Base-by-base conservation (phyloP, 1,140 invertebrate genomes). In the Idris sp. region DNA sequence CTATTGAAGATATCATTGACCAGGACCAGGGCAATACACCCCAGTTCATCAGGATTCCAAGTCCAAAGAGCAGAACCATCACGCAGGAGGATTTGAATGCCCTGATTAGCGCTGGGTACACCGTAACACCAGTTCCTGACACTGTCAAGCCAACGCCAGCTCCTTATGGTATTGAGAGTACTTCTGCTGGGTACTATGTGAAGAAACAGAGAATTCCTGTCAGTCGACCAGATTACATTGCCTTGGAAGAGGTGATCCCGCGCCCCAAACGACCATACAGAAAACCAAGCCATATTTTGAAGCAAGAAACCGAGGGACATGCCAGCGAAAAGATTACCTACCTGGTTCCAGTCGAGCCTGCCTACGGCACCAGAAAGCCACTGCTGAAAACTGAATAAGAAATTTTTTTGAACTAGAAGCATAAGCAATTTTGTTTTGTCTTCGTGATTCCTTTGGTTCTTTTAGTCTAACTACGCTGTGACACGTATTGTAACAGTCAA, bases 271-370 rank as follows among this genome's bases (percentile, higher is more conserved):
- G 79, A 79, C 82, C 81, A 0, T 64, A 65, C 36, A 81, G 84
- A 5, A 84, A 85, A 35, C 79, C 82, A 10, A 67, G 71, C 26
- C 79, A 83, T 4, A 79, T 86, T n/a, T 61, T 84, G 28, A 83
- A 84, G 9, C 82, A 83, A 2, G 78, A 86, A 38, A 77, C 67
- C 13, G 79, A 82, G 1, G 59, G 67, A 8, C 74, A 82, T 0
- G 80, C 81, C 9, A 83, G 81, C 11, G 84, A 85, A 43, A 87
- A 85, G 15, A 81, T 88, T 6, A 85, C 85, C 0, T 86, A 81
- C n/a, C 65, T 87, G n/a, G 79, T 87, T 0, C 84, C 84, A 0
- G 49, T 86, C 15, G 84, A 86, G 14, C 73, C 81, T 1, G 68
- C 73, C 6, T 86, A 83, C 16, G 84, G 84, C 2, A 83, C 77